Conservation (phyloP, 2,113 vertebrate species). For the Mellivora capensis region DNA sequence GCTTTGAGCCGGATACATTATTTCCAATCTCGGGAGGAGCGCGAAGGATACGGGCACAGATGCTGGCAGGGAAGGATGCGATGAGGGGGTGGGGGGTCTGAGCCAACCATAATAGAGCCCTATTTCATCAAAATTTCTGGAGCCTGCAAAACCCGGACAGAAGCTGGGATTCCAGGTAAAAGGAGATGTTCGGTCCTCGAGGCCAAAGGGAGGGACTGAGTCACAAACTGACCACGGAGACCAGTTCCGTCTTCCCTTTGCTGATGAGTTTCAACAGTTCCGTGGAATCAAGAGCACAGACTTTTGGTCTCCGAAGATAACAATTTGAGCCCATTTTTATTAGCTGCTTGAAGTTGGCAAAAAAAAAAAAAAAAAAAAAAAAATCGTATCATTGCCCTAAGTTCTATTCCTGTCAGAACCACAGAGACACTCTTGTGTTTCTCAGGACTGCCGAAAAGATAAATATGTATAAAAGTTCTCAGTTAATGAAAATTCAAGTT, state of each 20-base stretch:
- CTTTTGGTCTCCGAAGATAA: neutral
- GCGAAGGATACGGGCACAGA: neutral
- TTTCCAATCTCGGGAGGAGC: neutral
- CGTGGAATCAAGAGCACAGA: neutral
- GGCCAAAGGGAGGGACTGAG: neutral
- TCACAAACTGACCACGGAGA: neutral
- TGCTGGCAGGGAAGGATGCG: neutral
- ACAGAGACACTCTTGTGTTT: neutral
- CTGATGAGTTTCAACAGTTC: neutral
- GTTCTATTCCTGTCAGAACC: neutral
- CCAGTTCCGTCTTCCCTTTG: neutral
- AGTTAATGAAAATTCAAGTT: neutral
- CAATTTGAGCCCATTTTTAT: neutral
- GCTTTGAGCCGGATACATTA: neutral
- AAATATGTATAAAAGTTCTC: neutral
- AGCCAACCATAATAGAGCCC: neutral
- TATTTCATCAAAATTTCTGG: neutral
- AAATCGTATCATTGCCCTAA: neutral
- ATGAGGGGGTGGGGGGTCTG: neutral
- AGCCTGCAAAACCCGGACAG: neutral
- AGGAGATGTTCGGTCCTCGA: neutral
- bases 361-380: neutral
- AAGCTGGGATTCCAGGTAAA: neutral
- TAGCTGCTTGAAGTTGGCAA: neutral
- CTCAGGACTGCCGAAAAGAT: neutral